Evolutionary conservation across 2,888 invertebrate species (phyloP).

Genomic region (Allolobophora icterica): DNA sequence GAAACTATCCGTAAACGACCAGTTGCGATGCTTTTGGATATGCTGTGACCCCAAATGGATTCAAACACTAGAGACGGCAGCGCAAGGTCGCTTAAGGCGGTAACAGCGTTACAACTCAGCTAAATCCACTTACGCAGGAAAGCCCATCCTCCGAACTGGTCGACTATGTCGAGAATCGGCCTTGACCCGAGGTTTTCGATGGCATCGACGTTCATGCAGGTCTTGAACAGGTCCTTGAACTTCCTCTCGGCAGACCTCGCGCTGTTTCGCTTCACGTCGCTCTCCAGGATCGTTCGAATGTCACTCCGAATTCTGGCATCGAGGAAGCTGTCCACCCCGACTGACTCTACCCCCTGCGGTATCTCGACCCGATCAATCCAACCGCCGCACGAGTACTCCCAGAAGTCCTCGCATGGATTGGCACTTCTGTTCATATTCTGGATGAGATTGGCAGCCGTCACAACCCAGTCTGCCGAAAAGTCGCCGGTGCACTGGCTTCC

Average conservation of each 20-base stretch:
- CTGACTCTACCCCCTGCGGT: slow-evolving; percentile 36
- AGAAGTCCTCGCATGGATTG: slow-evolving; percentile 83
- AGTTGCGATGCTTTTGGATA: no score
- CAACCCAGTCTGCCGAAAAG: background rate
- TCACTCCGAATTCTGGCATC: background rate
- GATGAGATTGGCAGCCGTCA: slow-evolving; percentile 20
- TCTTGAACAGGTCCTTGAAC: slow-evolving; percentile 40
- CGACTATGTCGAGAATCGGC: slow-evolving; percentile 36
- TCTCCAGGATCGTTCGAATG: slow-evolving; percentile 23
- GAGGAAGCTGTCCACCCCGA: slow-evolving; percentile 39
- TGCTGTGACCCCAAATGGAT: no score
- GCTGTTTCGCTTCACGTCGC: background rate
- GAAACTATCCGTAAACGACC: no score
- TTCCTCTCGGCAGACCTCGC: slow-evolving; percentile 41
- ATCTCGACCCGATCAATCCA: slow-evolving; percentile 41
- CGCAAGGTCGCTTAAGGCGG: no score
- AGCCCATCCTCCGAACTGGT: slow-evolving; percentile 43
- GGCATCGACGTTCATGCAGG: slow-evolving; percentile 35
- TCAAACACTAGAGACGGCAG: no score
- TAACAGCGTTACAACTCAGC: background rate
- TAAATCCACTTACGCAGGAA: slow-evolving; percentile 33
- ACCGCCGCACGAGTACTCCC: slow-evolving; percentile 77
- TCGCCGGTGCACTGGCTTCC: background rate
- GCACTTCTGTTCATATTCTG: slow-evolving; percentile 75
- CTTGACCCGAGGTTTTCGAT: slow-evolving; percentile 30